These are phyloP conservation scores for Drosophila sordidula DNA, from an alignment of 2,888 invertebrate species.

Conservation along the genomic window DNA sequence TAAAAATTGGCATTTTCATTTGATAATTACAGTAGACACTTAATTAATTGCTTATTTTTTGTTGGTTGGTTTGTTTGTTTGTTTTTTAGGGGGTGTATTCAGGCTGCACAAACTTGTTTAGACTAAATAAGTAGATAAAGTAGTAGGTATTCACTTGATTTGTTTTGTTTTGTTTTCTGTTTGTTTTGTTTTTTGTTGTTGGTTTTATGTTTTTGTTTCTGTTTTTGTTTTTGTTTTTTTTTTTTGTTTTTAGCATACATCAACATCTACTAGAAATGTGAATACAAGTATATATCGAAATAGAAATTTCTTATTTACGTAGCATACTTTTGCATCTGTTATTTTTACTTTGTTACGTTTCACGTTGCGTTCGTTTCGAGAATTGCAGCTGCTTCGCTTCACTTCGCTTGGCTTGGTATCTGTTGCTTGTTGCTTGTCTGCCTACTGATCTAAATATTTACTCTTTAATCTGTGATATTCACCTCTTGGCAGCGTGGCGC, in stretches of 20 bases:
- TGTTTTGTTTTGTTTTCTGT: slow-evolving; percentile 26
- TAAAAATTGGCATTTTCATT: slow-evolving; percentile 72
- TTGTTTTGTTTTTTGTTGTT: slow-evolving; percentile 29
- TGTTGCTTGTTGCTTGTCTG: slow-evolving; percentile 32
- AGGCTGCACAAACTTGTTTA: slow-evolving; percentile 61
- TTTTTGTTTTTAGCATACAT: slow-evolving; percentile 69
- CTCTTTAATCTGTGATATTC: slow-evolving; percentile 86
- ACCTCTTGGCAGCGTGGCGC: slow-evolving; percentile 89
- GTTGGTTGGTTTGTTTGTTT: slow-evolving; percentile 40
- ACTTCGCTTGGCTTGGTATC: slow-evolving; percentile 28
- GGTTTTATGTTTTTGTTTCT: slow-evolving; percentile 32
- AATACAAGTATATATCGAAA: slow-evolving; percentile 54
- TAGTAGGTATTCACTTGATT: slow-evolving; percentile 40
- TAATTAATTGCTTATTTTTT: slow-evolving; percentile 58
- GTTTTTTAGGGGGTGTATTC: slow-evolving; percentile 39
- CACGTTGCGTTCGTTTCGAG: slow-evolving; percentile 22
- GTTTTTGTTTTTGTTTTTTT: slow-evolving; percentile 33
- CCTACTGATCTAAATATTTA: slow-evolving; percentile 85
- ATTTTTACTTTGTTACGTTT: slow-evolving; percentile 10
- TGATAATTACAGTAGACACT: slow-evolving; percentile 72
- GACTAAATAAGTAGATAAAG: slow-evolving; percentile 54
- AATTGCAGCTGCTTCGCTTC: slow-evolving; percentile 33
- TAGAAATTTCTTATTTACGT: slow-evolving; percentile 67
- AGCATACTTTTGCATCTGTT: slow-evolving; percentile 63
- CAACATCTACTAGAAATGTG: slow-evolving; percentile 71